A percentile compares a stretch with the other conserved stretches of the same genome.
These are phyloP conservation scores for Trogon melanurus DNA, from an alignment of 2,113 vertebrate genomes.

Conservation along the genomic window DNA sequence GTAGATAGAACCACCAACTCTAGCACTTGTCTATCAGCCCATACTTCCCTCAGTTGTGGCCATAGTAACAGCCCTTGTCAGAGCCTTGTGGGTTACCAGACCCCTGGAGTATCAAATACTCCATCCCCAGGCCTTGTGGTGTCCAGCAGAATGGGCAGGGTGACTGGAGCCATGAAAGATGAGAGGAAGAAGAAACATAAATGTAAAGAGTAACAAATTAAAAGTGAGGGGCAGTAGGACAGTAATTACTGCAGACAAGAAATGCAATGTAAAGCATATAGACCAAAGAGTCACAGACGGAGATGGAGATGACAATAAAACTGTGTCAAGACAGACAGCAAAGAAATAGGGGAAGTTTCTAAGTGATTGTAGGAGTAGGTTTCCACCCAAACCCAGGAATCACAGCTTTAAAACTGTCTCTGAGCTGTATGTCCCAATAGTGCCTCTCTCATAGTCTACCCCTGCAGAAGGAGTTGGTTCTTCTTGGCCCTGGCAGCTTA, in stretches of 20 bases:
- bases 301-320: background rate
- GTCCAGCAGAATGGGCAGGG: background rate
- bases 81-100: background rate
- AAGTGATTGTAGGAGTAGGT: background rate
- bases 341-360: background rate
- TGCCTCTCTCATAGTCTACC: background rate
- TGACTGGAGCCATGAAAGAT: background rate
- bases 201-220: background rate
- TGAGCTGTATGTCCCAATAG: background rate
- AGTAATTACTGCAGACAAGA: background rate
- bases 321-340: background rate
- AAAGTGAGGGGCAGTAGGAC: background rate
- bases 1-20: background rate
- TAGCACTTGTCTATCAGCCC: background rate
- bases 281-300: background rate
- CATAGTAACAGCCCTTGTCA: background rate
- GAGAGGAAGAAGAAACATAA: background rate
- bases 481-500: background rate
- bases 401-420: background rate
- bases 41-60: background rate
- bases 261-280: background rate
- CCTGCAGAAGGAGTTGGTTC: background rate
- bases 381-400: background rate
- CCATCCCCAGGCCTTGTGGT: background rate
- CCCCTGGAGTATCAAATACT: background rate